These are phyloP conservation scores for Poecilia gillii DNA, from an alignment of 2,797 vertebrate genomes.

Conservation along the genomic window DNA sequence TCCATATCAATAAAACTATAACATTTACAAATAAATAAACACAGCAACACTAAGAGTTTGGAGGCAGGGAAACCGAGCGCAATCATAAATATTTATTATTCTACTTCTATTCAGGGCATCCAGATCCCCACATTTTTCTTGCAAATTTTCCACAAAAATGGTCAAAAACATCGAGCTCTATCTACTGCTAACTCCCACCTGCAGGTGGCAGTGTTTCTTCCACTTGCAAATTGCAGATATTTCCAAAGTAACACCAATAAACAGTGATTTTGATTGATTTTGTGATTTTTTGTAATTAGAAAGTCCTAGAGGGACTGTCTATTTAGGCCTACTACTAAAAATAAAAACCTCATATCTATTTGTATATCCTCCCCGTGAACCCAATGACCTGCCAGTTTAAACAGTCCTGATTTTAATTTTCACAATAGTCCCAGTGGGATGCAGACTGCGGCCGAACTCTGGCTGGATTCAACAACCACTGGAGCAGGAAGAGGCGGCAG, in stretches of 20 bases:
- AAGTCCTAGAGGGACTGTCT: neutral
- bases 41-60: neutral
- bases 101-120: too few species aligned
- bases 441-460: slow-evolving; percentile 40
- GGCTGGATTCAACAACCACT: slow-evolving; percentile 60
- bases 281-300: too few species aligned
- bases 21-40: neutral
- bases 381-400: slow-evolving; percentile 45
- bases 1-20: neutral
- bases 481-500: slow-evolving; percentile 42
- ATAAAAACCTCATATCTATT: slow-evolving; percentile 23
- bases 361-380: slow-evolving; percentile 34
- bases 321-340: slow-evolving; percentile 22
- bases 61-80: neutral
- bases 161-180: too few species aligned
- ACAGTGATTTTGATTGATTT: too few species aligned
- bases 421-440: slow-evolving; percentile 34
- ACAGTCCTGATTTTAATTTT: slow-evolving; percentile 55
- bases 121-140: too few species aligned
- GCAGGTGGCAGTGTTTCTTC: too few species aligned
- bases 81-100: slow-evolving; percentile 31
- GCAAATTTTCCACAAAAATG: too few species aligned
- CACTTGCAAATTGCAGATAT: too few species aligned
- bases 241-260: too few species aligned
- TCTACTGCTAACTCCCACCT: too few species aligned